Base-by-base conservation (phyloP, 2,113 vertebrate species). In the Solea solea region DNA sequence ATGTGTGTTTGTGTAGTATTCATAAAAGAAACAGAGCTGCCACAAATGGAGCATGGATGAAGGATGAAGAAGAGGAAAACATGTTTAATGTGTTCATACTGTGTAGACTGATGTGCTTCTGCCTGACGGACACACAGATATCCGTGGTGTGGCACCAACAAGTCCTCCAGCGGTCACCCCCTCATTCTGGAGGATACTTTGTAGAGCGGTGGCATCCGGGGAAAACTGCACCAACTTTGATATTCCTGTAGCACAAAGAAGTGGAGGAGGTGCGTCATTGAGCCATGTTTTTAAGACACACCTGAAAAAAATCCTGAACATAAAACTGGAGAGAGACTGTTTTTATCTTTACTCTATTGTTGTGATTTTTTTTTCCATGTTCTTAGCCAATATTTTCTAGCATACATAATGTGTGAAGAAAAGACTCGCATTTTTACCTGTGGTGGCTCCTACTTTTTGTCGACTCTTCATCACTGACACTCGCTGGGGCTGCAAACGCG, bases 401-500 rank as follows among this genome's bases (percentile, higher is more conserved):
- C 34, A 34, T 34, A 34, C 34, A 34, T 34, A 34, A 34, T 34
- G 34, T 34, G 5, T 34, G 34, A 34, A 34, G 34, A 6, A 34
- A 4, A 2, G 34, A 34, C 34, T 34, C 16, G 12, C 46, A 3
- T 41, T 8, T 76, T 69, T 16, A 93, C 92, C 92, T 82, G 85
- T 28, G 15, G 28, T 25, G 9, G 66, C 13, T 64, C 72, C 85
- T 55, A 71, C 28, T 70, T 87, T 88, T 50, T 76, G 60, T 34
- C 8, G 83, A 72, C 75, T 90, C 76, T 89, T 93, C 87, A 85
- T 78, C 49, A 92, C 15, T 7, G 92, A 90, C 59, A 93, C 89
- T 79, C 90, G 84, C 77, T 90, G 86, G 9, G 91, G 89, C 92
- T 93, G 79, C 64, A 84, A 69, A 84, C 48, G 66, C 52, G 13